Percentiles rank a stretch among this genome's conserved stretches.
These are phyloP conservation scores for Hoplodrina ambigua DNA, from an alignment of 2,888 invertebrate genomes.

Conservation along the genomic window DNA sequence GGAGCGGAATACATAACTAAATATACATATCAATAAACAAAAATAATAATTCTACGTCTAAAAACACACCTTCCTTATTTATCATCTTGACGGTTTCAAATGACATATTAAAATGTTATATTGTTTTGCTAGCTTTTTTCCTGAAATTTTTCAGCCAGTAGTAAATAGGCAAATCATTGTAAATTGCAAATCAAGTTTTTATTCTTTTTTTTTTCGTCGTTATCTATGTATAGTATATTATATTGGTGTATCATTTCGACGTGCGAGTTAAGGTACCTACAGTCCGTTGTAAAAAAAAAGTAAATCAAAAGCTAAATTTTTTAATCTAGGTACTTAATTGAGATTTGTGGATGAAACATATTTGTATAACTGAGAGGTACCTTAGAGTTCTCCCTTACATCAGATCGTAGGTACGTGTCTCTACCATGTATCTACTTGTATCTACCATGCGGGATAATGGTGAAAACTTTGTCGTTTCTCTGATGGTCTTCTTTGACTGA, in stretches of 20 bases:
- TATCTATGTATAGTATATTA: background rate
- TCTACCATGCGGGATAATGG: too few species aligned
- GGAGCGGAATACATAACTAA: constrained; percentile 21
- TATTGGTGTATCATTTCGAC: background rate
- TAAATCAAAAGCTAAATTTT: too few species aligned
- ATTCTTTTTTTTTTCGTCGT: too few species aligned
- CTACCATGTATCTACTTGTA: too few species aligned
- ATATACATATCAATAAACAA: constrained; percentile 55
- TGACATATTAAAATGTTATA: constrained; percentile 6
- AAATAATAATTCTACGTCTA: constrained; percentile 45
- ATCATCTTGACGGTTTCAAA: constrained; percentile 69
- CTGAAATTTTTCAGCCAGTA: constrained; percentile 4
- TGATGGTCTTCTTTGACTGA: too few species aligned
- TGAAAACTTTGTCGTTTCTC: background rate
- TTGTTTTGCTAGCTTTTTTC: constrained; percentile 1
- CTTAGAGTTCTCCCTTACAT: too few species aligned
- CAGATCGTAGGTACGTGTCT: too few species aligned
- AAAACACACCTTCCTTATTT: constrained; percentile 74
- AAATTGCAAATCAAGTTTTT: constrained; percentile 33
- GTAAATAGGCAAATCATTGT: background rate
- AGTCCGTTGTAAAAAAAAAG: too few species aligned
- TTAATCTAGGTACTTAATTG: too few species aligned
- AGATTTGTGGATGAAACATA: too few species aligned
- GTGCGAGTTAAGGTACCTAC: background rate
- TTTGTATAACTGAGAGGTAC: too few species aligned